Conservation (phyloP, 2,888 invertebrate genomes). For the Andrena marginata region DNA sequence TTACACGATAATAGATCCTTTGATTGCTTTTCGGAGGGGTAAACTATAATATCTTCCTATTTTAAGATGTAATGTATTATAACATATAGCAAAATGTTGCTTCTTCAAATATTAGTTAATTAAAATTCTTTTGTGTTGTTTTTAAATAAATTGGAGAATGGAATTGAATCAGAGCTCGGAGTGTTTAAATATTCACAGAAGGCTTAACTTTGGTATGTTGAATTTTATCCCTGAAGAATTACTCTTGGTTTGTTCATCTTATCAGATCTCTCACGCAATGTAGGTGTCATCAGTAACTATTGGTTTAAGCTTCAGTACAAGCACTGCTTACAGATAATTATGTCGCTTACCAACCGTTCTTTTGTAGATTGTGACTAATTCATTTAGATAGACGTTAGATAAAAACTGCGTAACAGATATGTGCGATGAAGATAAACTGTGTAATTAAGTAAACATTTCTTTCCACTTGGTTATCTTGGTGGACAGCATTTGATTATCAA, state of each 20-base stretch:
- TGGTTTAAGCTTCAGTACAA: conserved; percentile 33
- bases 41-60: neutral
- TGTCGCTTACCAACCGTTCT: conserved; percentile 8
- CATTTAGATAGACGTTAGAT: conserved; percentile 14
- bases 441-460: neutral
- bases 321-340: conserved; percentile 19
- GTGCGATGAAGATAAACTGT: no score
- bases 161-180: conserved; percentile 1
- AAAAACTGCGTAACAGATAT: neutral
- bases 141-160: neutral
- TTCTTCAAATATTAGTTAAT: neutral
- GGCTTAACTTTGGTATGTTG: conserved; percentile 13
- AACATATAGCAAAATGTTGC: neutral
- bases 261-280: conserved; percentile 50
- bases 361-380: conserved; percentile 34
- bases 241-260: conserved; percentile 33
- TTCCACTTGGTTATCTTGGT: neutral
- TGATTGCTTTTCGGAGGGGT: no score
- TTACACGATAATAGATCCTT: neutral
- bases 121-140: neutral
- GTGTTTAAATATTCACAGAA: conserved; percentile 6
- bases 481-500: no score
- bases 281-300: conserved; percentile 32
- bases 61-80: no score
- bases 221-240: conserved; percentile 34